A percentile compares a stretch with the other conserved stretches of the same genome.
These are phyloP conservation scores for Sardina pilchardus DNA, from an alignment of 2,113 vertebrate genomes.

Conservation along the genomic window DNA sequence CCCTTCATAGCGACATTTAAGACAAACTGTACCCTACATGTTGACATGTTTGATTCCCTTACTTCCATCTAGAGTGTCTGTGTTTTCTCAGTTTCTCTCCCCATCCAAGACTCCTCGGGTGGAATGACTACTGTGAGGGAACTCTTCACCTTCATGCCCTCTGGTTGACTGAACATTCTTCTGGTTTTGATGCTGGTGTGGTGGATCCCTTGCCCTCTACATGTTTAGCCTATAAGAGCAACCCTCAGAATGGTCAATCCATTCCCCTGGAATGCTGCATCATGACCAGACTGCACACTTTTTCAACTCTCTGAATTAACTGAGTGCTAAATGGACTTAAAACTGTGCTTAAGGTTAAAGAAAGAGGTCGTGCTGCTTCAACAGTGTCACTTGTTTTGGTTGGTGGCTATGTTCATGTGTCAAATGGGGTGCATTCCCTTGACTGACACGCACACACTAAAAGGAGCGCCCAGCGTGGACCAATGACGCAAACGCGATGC, in stretches of 20 bases:
- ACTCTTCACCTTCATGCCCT: slow-evolving; percentile 41
- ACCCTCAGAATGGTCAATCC: neutral
- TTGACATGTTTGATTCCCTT: neutral
- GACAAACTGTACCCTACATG: neutral
- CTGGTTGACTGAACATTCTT: slow-evolving; percentile 42
- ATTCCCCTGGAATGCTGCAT: neutral
- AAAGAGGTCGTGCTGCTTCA: neutral
- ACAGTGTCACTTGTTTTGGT: neutral
- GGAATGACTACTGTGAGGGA: slow-evolving; percentile 35
- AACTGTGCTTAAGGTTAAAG: neutral
- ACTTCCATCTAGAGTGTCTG: slow-evolving; percentile 38
- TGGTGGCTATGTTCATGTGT: neutral
- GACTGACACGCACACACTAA: neutral
- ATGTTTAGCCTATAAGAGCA: slow-evolving; percentile 1
- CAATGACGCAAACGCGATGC: neutral
- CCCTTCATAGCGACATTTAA: neutral
- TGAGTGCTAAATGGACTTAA: slow-evolving; percentile 25
- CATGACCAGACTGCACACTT: neutral
- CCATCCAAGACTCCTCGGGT: slow-evolving; percentile 23
- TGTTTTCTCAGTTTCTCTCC: slow-evolving; percentile 46
- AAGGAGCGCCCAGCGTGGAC: neutral
- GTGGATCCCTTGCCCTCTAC: slow-evolving; percentile 10
- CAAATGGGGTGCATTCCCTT: neutral
- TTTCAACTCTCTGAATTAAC: slow-evolving; percentile 27
- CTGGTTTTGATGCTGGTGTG: slow-evolving; percentile 16